phyloP scores from a whole-genome alignment of 2,888 invertebrate species.

The Crioceris asparagi region DNA sequence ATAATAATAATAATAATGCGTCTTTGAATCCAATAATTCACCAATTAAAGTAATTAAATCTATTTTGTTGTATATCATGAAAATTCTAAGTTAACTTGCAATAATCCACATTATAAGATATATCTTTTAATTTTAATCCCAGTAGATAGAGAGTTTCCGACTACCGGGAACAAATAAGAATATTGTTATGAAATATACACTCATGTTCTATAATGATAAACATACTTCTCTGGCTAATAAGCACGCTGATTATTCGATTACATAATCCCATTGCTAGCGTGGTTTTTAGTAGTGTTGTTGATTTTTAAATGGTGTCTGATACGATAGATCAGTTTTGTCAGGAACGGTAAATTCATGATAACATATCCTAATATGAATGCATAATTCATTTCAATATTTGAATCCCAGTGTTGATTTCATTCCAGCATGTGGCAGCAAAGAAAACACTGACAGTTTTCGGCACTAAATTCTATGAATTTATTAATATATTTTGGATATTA shows the following conservation, averaged over 20 bases:
- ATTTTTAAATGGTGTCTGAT: background rate
- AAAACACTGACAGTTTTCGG: conserved; percentile 25
- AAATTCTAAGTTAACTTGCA: conserved; percentile 24
- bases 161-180: too few relatives aligned
- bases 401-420: conserved; percentile 18
- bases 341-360: too few relatives aligned
- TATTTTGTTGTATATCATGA: conserved; percentile 21
- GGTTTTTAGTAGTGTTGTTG: background rate
- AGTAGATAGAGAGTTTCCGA: too few relatives aligned
- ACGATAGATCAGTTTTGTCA: too few relatives aligned
- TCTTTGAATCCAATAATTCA: conserved; percentile 10
- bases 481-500: conserved; percentile 8
- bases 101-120: conserved; percentile 29
- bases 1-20: conserved; percentile 1
- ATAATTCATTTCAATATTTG: too few relatives aligned
- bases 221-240: too few relatives aligned
- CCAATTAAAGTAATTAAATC: conserved; percentile 20
- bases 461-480: conserved; percentile 17
- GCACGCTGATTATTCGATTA: too few relatives aligned
- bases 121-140: conserved; percentile 23
- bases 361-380: too few relatives aligned
- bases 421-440: conserved; percentile 28
- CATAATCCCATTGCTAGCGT: conserved; percentile 3
- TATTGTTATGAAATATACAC: too few relatives aligned
- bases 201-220: too few relatives aligned